These are phyloP conservation scores for Scaptomyza parva DNA, from an alignment of 2,888 invertebrate species.

Conservation along the genomic window DNA sequence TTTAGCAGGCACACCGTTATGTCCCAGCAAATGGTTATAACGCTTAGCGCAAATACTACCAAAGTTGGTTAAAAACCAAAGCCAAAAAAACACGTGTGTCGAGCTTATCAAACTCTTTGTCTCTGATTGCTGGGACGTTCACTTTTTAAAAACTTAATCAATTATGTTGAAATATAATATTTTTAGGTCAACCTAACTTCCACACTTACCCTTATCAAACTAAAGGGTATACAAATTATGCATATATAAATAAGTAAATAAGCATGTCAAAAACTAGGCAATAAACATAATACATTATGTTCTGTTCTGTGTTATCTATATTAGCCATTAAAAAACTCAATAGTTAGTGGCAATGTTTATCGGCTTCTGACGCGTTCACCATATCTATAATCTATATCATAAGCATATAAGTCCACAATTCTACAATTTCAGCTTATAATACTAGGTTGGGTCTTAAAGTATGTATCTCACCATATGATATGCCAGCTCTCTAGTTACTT, in stretches of 20 bases:
- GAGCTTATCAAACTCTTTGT: conserved; percentile 34
- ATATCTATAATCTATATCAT: conserved; percentile 25
- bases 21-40: conserved; percentile 39
- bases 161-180: too few relatives aligned
- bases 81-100: conserved; percentile 21
- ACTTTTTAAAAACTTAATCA: conserved; percentile 46
- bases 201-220: too few relatives aligned
- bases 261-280: background rate
- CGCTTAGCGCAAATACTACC: conserved; percentile 25
- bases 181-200: too few relatives aligned
- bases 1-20: background rate
- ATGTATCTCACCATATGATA: conserved; percentile 8
- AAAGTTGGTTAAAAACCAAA: conserved; percentile 26
- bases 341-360: conserved; percentile 26
- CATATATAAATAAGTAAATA: too few relatives aligned
- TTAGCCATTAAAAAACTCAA: conserved; percentile 13
- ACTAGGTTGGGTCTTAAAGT: background rate
- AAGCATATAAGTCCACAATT: conserved; percentile 14
- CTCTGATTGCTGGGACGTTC: conserved; percentile 60
- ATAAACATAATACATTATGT: conserved; percentile 24
- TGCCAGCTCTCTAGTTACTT: background rate
- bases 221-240: too few relatives aligned
- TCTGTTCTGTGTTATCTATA: conserved; percentile 32
- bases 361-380: conserved; percentile 7
- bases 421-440: conserved; percentile 8